Evolutionary conservation across 2,888 invertebrate species (phyloP), one percentile per base, ranked within the genome.

Genomic region (Tribolium freemani): DNA sequence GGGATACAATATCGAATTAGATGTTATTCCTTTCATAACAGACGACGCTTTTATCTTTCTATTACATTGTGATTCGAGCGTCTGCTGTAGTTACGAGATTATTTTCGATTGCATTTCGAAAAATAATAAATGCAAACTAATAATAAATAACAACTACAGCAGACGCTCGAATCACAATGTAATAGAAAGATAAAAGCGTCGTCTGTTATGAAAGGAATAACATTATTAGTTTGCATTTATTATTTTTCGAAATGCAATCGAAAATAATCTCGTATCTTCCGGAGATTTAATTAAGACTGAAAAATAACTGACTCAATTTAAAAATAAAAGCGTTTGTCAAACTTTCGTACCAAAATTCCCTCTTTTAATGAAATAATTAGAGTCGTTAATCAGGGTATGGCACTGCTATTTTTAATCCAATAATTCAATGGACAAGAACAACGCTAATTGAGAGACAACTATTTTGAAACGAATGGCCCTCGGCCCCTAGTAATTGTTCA

Each of bases 401-500:
- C 11, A 51, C 45, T 57, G 38, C 26, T 46, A 46, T 60, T 60
- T 53, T 50, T 67, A 71, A 71, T 60, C 64, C 61, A 64, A 71
- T 68, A 72, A 71, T 60, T n/a, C 16, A 31, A 60, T 46, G 38
- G 57, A 72, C 58, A 53, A 69, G 57, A 73, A 71, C 72, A 76
- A 48, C 67, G 46, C 72, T 78, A 78, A 78, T 77, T 78, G 72
- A 73, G 69, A 74, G 64, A 51, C 63, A 63, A 75, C 72, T 74
- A 68, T 69, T 64, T 45, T 69, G 54, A 58, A 71, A 67, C 60
- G 54, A 60, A 73, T 61, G 57, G 72, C 64, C 61, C 69, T 69
- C 54, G 61, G 72, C 54, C 76, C 76, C 77, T 70, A 64, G 77
- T 77, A 79, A 76, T 79, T 77, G 77, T 75, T 74, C 74, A 76